Conservation (phyloP, 1,140 invertebrate genomes). For the Lepidotrigona ventralis region DNA sequence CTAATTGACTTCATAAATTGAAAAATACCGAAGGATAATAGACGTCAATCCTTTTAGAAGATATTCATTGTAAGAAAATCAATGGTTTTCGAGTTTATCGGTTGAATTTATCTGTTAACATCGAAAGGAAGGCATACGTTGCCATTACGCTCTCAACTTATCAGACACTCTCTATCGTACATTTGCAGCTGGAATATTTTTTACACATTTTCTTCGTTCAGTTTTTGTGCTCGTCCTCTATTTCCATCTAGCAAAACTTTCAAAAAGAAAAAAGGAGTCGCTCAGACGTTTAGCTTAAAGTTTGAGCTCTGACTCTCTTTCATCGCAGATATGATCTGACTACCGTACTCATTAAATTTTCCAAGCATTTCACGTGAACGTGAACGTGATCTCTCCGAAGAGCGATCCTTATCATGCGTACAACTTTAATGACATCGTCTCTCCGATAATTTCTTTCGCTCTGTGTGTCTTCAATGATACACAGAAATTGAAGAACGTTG, state of each 20-base stretch:
- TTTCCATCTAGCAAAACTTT: no score
- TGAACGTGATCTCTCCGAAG: no score
- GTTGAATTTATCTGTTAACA: neutral
- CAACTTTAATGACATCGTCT: neutral
- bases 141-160: no score
- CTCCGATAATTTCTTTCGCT: neutral
- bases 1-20: no score
- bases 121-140: neutral
- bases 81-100: no score
- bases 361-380: neutral
- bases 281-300: neutral
- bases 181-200: neutral
- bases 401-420: neutral
- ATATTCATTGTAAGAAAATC: neutral
- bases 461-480: no score
- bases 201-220: neutral
- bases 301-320: neutral
- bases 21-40: no score
- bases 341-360: neutral
- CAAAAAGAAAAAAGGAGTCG: no score
- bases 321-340: neutral
- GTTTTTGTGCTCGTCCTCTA: neutral
- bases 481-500: neutral
- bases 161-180: no score
- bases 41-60: no score